These are phyloP conservation scores for Patella depressa DNA, from an alignment of 2,888 invertebrate genomes.

Conservation along the genomic window DNA sequence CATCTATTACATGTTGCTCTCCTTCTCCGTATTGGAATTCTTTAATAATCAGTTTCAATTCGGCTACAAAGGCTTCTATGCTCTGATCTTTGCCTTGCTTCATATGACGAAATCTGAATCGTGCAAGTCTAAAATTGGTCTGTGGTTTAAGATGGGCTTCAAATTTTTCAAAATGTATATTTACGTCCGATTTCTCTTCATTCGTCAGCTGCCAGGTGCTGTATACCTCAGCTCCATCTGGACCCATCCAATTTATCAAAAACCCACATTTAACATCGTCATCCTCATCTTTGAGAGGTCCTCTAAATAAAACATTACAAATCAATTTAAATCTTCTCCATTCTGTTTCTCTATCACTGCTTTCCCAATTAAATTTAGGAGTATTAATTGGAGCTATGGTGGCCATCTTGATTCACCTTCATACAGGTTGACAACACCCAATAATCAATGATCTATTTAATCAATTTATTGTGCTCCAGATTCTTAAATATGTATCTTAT, in stretches of 20 bases:
- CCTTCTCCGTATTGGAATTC: background rate
- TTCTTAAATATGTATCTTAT: background rate
- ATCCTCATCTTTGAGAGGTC: background rate
- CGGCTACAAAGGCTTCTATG: constrained; percentile 1
- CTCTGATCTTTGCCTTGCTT: background rate
- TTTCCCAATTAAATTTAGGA: background rate
- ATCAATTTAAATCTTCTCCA: background rate
- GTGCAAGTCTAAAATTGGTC: background rate
- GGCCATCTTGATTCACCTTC: background rate
- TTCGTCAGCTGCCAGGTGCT: background rate
- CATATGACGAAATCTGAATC: background rate
- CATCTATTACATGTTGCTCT: background rate
- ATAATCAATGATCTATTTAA: background rate
- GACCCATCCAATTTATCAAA: background rate
- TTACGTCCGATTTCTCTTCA: background rate
- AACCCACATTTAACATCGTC: background rate
- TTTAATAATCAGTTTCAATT: background rate
- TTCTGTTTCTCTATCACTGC: background rate
- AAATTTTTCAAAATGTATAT: background rate
- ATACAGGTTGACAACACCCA: background rate
- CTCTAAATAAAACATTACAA: background rate
- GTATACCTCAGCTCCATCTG: background rate
- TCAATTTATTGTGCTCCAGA: background rate
- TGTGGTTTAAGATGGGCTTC: background rate
- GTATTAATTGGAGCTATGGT: background rate